Base-by-base conservation (phyloP, 2,113 vertebrate species). In the Tychaedon coryphoeus region DNA sequence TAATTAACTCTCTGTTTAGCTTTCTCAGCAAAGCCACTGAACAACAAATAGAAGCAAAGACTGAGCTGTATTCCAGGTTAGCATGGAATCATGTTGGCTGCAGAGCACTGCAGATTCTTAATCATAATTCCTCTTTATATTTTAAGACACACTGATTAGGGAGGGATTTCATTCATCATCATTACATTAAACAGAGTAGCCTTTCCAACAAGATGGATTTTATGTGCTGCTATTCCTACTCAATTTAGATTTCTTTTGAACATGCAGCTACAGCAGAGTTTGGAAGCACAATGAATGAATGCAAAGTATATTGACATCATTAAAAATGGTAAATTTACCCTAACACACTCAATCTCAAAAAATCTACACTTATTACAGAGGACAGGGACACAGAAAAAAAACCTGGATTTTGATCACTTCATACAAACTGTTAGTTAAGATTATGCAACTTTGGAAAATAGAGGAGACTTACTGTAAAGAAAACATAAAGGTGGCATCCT, bases 1-100 rank as follows among this genome's bases (percentile, higher is more conserved):
- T 92, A 96, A 97, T 96, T 94, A 97, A 94, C 86, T 86, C 95
- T 95, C 93, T 96, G 82, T 92, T 95, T 82, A 89, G 78, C 94
- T 87, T 96, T 91, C 91, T 78, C 85, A 94, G 94, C 82, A 93
- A 86, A 94, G 93, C 64, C 67, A 56, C 79, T 84, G 31, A 86
- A 90, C 71, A 93, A 78, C 19, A 2, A 73, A 34, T 19, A 20
- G 38, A 70, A 90, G 86, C 34, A 75, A 90, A 90, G 82, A 29
- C 66, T 66, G 56, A 94, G 83, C 48, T 90, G 24, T 81, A 73
- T 12, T 79, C 62, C 92, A 92, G 91, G 87, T 92, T 77, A 88
- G 45, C n/a, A 76, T 8, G 36, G 70, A 87, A 64, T 45, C 53
- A 65, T 2, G 33, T 2, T 38, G 71, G 81, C 57, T 67, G 43